Base-by-base conservation (phyloP, 23 tunicate species). In the Styela clava region DNA sequence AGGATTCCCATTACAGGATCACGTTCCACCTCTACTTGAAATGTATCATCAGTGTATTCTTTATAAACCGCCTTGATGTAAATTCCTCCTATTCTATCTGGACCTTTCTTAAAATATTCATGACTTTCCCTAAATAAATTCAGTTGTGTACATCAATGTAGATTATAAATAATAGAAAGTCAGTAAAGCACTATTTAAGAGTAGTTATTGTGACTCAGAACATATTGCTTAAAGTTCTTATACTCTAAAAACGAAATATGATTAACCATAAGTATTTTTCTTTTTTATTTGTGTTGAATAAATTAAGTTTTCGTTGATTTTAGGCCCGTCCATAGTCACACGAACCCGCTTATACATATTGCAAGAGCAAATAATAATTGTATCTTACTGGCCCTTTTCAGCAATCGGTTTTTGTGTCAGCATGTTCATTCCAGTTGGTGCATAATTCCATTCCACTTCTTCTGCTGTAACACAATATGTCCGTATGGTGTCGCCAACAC, bases 71-170 rank as follows among this genome's bases (percentile, higher is more conserved):
- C 92, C 67, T 87, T 87, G 62, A 82, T 87, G 78, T 87, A 87
- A 62, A 61, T 52, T 65, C 92, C 92, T n/a, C 92, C 92, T 35
- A 87, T 87, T 9, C 92, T 73, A 26, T 82, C 79, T 30, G 83
- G 7, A 24, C 79, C 73, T 0, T 31, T 44, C 24, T 52, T 69
- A 61, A 85, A 85, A 64, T 78, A 85, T 2, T 7, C 9, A 12
- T 44, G 12, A 44, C 56, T 44, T 7, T 44, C 7, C 12, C 56
- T n/a, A n/a, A n/a, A n/a, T n/a, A n/a, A n/a, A n/a, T n/a, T n/a
- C n/a, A n/a, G n/a, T n/a, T n/a, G n/a, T n/a, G n/a, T n/a, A n/a
- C n/a, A n/a, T n/a, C n/a, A n/a, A n/a, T n/a, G n/a, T n/a, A n/a
- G n/a, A n/a, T n/a, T n/a, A n/a, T n/a, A n/a, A n/a, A n/a, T n/a